Evolutionary conservation across 1,140 invertebrate species (phyloP), one percentile per base, ranked within the genome.

Genomic region (Trichonephila inaurata): DNA sequence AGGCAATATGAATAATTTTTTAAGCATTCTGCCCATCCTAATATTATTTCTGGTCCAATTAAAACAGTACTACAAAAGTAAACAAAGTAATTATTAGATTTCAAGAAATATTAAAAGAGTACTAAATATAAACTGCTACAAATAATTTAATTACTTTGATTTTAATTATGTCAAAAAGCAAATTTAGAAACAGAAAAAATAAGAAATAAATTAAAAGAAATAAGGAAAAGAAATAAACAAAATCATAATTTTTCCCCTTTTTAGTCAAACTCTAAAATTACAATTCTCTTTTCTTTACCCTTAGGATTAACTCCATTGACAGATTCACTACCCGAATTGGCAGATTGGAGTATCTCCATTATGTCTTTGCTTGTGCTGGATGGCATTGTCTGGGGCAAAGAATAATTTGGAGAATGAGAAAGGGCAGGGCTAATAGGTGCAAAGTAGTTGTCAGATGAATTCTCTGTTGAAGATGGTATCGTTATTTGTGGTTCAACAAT

Each of bases 401-500:
- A 33, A 58, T 90, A 94, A 44, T 40, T 66, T 40, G 93, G 44
- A 58, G 93, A 89, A 51, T 90, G 87, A 64, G 87, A 90, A 24
- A 89, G 21, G 19, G 93, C 93, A 60, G 93, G 93, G 60, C 93
- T 94, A n/a, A 94, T 94, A 19, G 93, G 93, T 28, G 93, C 69
- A 89, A 94, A 94, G n/a, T 61, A 94, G 51, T 82, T 89, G 77
- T 90, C 93, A 44, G 93, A 94, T 40, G 93, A 58, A 44, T 90
- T 94, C 40, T 58, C 44, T 44, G 81, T 85, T 58, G 93, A 87
- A 40, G 93, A 94, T 24, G 93, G 93, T 58, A 94, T 90, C 21
- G 28, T 66, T n/a, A 94, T 24, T 72, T 89, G 88, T 33, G 93
- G 93, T 40, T 94, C 93, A 60, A 60, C 83, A 93, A 94, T 89